These are phyloP conservation scores for Brevimyrus niger DNA, from an alignment of 2,113 vertebrate genomes.

Conservation along the genomic window DNA sequence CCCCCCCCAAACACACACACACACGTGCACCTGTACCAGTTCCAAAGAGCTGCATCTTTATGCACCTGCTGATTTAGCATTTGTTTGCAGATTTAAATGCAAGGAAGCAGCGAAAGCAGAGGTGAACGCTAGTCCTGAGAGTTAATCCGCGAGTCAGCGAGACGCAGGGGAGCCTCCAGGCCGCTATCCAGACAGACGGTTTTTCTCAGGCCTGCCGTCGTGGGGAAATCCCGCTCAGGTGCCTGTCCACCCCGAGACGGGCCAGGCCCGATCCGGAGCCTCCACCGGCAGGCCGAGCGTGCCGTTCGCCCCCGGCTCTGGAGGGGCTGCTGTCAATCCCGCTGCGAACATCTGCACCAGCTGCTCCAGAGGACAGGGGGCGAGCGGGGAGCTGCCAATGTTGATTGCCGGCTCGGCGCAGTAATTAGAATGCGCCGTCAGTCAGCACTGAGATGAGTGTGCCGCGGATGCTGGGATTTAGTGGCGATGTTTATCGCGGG, in stretches of 20 bases:
- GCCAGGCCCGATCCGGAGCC: neutral
- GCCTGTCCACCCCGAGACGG: neutral
- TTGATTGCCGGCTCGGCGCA: neutral
- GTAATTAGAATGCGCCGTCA: conserved; percentile 14
- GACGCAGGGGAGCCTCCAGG: neutral
- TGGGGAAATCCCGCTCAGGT: neutral
- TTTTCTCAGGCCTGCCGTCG: neutral
- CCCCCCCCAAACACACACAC: neutral
- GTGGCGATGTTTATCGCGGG: neutral
- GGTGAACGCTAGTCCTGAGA: neutral
- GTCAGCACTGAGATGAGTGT: neutral
- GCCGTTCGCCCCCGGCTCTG: neutral
- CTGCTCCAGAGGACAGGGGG: conserved; percentile 13
- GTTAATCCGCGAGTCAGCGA: neutral
- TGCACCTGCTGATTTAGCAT: neutral
- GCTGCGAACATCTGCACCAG: conserved; percentile 12
- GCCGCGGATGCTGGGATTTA: neutral
- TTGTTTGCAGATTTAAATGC: neutral
- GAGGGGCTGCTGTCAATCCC: neutral
- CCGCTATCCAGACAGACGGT: neutral
- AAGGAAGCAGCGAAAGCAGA: neutral
- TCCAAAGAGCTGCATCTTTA: neutral
- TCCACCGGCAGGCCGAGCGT: neutral
- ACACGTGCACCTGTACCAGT: neutral
- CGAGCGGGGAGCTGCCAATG: neutral